phyloP scores from a whole-genome alignment of 2,113 vertebrate genomes.

The Grus americana region DNA sequence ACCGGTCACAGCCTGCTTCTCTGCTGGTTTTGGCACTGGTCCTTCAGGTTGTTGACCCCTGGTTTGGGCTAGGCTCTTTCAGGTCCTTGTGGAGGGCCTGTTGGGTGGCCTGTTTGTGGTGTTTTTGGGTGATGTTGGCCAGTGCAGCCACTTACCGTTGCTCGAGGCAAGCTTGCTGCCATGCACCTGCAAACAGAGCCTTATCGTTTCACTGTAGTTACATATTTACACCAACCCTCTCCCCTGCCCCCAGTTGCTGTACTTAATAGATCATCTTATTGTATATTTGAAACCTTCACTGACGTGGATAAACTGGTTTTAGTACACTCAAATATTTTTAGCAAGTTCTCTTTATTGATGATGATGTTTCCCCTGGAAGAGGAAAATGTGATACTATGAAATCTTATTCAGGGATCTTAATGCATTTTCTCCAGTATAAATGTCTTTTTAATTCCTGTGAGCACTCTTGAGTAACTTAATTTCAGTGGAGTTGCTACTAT shows the following conservation, averaged over 20 bases:
- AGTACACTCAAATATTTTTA: not conserved
- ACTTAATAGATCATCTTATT: not conserved
- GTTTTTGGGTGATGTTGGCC: not conserved
- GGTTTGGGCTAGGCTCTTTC: not conserved
- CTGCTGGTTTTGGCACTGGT: not conserved
- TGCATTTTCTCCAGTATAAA: slow-evolving; percentile 27
- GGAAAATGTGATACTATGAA: slow-evolving; percentile 8
- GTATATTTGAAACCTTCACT: not conserved
- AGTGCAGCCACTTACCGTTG: not conserved
- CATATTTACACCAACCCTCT: not conserved
- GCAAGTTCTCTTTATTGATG: not conserved
- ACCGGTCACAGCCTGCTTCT: not conserved
- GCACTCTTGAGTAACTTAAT: slow-evolving; percentile 36
- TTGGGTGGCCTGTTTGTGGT: not conserved
- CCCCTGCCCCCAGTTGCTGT: not conserved
- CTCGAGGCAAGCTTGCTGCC: not conserved
- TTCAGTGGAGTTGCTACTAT: slow-evolving; percentile 33
- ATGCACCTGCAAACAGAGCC: not conserved
- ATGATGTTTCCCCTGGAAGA: not conserved
- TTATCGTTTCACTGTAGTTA: slow-evolving; percentile 4
- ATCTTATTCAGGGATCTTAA: slow-evolving; percentile 34
- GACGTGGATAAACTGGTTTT: slow-evolving; percentile 9
- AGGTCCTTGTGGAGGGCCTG: not conserved
- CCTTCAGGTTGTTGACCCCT: not conserved
- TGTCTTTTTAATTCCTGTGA: slow-evolving; percentile 51